Evolutionary conservation across 1,140 invertebrate genomes (phyloP).

Genomic region (Colletes latitarsis): DNA sequence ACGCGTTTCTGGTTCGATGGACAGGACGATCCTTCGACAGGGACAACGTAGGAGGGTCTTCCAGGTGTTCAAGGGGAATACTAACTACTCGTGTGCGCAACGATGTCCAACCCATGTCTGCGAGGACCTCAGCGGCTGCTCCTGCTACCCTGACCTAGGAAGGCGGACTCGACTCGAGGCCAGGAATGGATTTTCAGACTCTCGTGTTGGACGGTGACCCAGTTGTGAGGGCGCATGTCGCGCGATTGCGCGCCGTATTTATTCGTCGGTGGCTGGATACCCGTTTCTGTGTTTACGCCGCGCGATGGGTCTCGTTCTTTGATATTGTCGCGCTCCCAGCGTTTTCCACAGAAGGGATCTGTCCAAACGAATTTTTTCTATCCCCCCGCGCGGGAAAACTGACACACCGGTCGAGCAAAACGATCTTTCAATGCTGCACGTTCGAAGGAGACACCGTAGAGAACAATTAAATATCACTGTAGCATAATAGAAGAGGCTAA

Average conservation of each 20-base stretch:
- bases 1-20: not conserved
- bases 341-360: not conserved
- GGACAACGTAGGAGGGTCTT: not conserved
- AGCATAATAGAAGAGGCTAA: no score
- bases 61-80: slow-evolving; percentile 51
- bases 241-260: slow-evolving; percentile 72
- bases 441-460: no score
- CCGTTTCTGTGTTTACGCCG: not conserved
- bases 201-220: slow-evolving; percentile 69
- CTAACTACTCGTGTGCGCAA: slow-evolving; percentile 78
- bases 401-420: no score
- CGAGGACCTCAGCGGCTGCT: slow-evolving; percentile 55
- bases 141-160: slow-evolving; percentile 74
- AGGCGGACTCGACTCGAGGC: slow-evolving; percentile 66
- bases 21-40: not conserved
- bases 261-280: slow-evolving; percentile 56
- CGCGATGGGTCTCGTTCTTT: not conserved
- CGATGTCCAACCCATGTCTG: slow-evolving; percentile 79
- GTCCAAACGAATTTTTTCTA: no score
- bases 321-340: not conserved
- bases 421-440: no score
- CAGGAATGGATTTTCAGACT: slow-evolving; percentile 73
- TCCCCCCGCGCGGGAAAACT: no score
- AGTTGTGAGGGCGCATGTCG: slow-evolving; percentile 77
- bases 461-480: no score